Evolutionary conservation across 2,113 vertebrate genomes (phyloP).

Genomic region (Sclerurus mexicanus): DNA sequence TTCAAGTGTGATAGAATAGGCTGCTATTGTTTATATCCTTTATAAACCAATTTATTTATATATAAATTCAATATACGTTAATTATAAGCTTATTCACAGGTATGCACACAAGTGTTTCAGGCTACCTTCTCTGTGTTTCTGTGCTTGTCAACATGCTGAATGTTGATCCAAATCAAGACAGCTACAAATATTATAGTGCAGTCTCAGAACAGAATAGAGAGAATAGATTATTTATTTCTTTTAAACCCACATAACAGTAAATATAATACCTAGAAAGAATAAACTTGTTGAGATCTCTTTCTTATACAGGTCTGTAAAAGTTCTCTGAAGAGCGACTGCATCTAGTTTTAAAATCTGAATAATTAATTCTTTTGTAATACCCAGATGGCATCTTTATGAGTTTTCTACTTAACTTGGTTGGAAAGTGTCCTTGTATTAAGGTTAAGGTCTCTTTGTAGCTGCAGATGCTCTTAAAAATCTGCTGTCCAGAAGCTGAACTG

Average conservation of each 20-base stretch:
- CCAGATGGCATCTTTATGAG: background rate
- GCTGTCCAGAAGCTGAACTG: conserved; percentile 24
- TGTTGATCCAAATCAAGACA: background rate
- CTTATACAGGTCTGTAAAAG: background rate
- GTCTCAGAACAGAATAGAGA: background rate
- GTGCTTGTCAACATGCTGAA: background rate
- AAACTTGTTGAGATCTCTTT: background rate
- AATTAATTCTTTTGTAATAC: background rate
- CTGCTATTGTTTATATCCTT: background rate
- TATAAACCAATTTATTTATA: background rate
- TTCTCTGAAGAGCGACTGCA: background rate
- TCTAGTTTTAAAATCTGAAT: background rate
- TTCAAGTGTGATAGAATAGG: background rate
- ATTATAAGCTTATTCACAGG: background rate
- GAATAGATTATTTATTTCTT: background rate
- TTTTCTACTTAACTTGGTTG: background rate
- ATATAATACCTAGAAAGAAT: background rate
- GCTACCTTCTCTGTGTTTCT: background rate
- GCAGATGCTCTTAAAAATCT: conserved; percentile 31
- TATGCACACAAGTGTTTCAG: background rate
- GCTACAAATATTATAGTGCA: background rate
- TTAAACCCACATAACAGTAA: rapidly evolving
- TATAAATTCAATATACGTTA: background rate
- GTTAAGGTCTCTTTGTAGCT: conserved; percentile 9
- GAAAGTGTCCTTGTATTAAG: background rate